Base-by-base conservation (phyloP, 1,140 invertebrate species). In the Tachypleus tridentatus region DNA sequence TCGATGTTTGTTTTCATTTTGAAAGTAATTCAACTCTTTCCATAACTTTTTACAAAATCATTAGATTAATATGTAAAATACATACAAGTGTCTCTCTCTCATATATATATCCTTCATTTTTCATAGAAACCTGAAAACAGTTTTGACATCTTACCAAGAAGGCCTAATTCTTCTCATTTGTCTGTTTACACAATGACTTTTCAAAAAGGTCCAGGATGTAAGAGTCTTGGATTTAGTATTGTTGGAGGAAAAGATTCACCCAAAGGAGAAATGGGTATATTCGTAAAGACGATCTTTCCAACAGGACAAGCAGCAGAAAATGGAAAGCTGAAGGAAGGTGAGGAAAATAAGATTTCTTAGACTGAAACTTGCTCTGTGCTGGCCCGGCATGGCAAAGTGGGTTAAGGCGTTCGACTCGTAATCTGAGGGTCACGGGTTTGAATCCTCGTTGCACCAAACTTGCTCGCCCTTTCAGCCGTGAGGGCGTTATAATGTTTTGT, bases 171-270 rank as follows among this genome's bases (percentile, higher is more conserved):
- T 76, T 70, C 81, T 75, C 52, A 61, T 60, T 57, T 70, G 49
- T 67, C 87, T 85, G 0, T 72, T 53, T 66, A 74, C 53, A 85
- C 91, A 1, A 83, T 87, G 58, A 77, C 77, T 0, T 90, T 92
- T 73, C 83, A 85, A 73, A 93, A 93, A 77, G 89, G 90, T 29
- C 83, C 83, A 7, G 87, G 88, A 4, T 84, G 88, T 62, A 92
- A 91, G 74, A 89, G 88, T 63, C 80, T 96, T 48, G 92, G 91
- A 3, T 94, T 95, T 74, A 93, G 89, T 75, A 91, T 94, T 71
- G 91, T 94, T 48, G 92, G 91, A 49, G 91, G 91, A 56, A 85
- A 82, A 6, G 91, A 94, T 74, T 91, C 89, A 51, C 87, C 91
- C 3, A 87, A 88, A 73, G 91, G 91, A 4, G 85, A 84, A 70